Percentiles rank a stretch among this genome's conserved stretches.
phyloP scores from a whole-genome alignment of 2,797 vertebrate species.

The Centroberyx gerrardi region DNA sequence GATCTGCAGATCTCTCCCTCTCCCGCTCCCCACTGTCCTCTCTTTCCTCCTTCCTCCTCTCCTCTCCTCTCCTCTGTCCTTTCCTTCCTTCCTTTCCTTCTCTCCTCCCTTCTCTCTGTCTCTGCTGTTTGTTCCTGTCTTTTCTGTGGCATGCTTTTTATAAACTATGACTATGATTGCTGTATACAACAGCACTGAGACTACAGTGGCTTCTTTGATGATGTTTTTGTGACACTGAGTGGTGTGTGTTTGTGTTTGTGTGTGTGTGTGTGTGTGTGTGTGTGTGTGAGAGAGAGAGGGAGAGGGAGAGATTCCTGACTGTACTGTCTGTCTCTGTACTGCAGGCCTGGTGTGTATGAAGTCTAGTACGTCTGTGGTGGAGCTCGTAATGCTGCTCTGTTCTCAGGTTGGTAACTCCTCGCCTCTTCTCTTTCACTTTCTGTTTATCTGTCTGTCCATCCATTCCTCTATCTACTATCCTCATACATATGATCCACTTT shows the following conservation, averaged over 20 bases:
- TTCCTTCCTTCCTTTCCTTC: conserved; percentile 18
- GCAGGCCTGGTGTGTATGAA: conserved; percentile 98
- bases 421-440: conserved; percentile 12
- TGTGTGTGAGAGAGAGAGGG: conserved; percentile 13
- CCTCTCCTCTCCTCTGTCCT: conserved; percentile 1
- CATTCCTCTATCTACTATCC: neutral
- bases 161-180: conserved; percentile 44
- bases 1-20: conserved; percentile 23
- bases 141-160: conserved; percentile 80
- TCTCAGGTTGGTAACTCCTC: conserved; percentile 90
- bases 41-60: conserved; percentile 3
- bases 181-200: conserved; percentile 40
- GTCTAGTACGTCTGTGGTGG: conserved; percentile 98
- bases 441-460: neutral
- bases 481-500: neutral
- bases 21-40: neutral
- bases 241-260: conserved; percentile 33
- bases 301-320: conserved; percentile 64
- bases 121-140: conserved; percentile 76
- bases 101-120: conserved; percentile 25
- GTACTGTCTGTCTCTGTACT: conserved; percentile 61
- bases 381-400: conserved; percentile 98
- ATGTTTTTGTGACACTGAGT: conserved; percentile 49
- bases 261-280: conserved; percentile 17
- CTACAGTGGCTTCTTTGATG: conserved; percentile 55